A percentile compares a stretch with the other conserved stretches of the same genome.
phyloP scores from a whole-genome alignment of 2,888 invertebrate species.

The Drosophila mimetica region DNA sequence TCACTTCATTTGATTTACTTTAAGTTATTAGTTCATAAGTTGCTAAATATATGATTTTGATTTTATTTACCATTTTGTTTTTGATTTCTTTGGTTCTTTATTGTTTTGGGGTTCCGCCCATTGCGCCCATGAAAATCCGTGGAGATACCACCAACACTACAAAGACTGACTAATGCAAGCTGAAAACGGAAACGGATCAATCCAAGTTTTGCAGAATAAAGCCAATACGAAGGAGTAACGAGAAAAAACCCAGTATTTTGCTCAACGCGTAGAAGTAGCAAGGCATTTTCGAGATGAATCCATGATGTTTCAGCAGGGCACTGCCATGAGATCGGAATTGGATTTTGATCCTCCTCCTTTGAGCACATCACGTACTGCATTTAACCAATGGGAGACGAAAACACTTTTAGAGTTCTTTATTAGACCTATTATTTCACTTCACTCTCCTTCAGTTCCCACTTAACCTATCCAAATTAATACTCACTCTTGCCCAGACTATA shows the following conservation, averaged over 20 bases:
- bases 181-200: slow-evolving; percentile 14
- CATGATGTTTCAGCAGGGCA: slow-evolving; percentile 18
- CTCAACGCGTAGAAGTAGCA: slow-evolving; percentile 19
- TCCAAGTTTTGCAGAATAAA: not conserved
- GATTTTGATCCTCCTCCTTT: slow-evolving; percentile 24
- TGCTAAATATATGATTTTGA: slow-evolving; percentile 49
- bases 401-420: slow-evolving; percentile 1
- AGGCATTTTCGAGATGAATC: not conserved
- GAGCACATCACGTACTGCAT: slow-evolving; percentile 38
- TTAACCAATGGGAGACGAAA: slow-evolving; percentile 19
- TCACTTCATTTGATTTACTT: slow-evolving; percentile 43
- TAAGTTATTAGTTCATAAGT: slow-evolving; percentile 53
- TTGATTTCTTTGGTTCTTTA: slow-evolving; percentile 17
- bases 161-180: slow-evolving; percentile 39
- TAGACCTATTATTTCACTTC: slow-evolving; percentile 16
- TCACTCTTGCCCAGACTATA: slow-evolving; percentile 55
- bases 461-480: slow-evolving; percentile 19
- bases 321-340: slow-evolving; percentile 29
- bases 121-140: slow-evolving; percentile 11
- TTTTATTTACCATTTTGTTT: slow-evolving; percentile 41
- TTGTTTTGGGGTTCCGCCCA: slow-evolving; percentile 13
- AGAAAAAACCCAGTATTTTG: slow-evolving; percentile 8
- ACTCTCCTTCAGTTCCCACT: slow-evolving; percentile 11
- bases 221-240: not conserved
- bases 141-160: slow-evolving; percentile 30